Base-by-base conservation (phyloP, 2,113 vertebrate species). In the Oncorhynchus clarkii region DNA sequence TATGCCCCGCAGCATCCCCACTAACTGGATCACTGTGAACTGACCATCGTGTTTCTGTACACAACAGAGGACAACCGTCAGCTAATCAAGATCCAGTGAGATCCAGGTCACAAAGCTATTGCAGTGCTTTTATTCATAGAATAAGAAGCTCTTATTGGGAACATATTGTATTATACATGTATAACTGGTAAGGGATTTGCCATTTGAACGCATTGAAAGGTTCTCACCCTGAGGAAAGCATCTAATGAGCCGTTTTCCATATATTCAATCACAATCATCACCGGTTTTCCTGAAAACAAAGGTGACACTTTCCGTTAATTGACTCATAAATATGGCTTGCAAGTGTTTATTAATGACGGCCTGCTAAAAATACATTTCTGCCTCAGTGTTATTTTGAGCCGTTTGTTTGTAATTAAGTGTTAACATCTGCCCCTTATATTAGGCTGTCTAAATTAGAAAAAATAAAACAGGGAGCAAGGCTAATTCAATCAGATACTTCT, bases 191-290 rank as follows among this genome's bases (percentile, higher is more conserved):
- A 62, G 59, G n/a, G 59, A 62, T n/a, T 68, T 31, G 20, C 59
- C 66, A 4, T 8, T 70, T 51, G 18, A 27, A 64, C 20, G 22
- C 60, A 62, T 39, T 14, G 85, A 84, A 78, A 73, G 71, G 14
- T 85, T 91, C 95, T 94, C 81, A 98, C 98, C 92, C 98, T 96
- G 92, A 99, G 96, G 95, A 99, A 99, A 68, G 95, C 94, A 84
- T 99, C 98, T 87, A 99, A 93, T 77, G 98, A 96, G 85, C 97
- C 97, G 77, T 99, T 99, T 89, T 99, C 98, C 98, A 99, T 99
- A 88, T 97, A 98, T 94, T 99, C 98, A 87, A 98, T 98, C 90
- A 99, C 95, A 88, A 99, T 99, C 98, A 99, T 99, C 82, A 99
- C 96, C 27, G 98, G 98, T 86, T 99, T 99, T 82, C 96, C 98